A percentile compares a stretch with the other conserved stretches of the same genome.
phyloP scores from a whole-genome alignment of 2,888 invertebrate genomes.

The Holacanthella duospinosa region DNA sequence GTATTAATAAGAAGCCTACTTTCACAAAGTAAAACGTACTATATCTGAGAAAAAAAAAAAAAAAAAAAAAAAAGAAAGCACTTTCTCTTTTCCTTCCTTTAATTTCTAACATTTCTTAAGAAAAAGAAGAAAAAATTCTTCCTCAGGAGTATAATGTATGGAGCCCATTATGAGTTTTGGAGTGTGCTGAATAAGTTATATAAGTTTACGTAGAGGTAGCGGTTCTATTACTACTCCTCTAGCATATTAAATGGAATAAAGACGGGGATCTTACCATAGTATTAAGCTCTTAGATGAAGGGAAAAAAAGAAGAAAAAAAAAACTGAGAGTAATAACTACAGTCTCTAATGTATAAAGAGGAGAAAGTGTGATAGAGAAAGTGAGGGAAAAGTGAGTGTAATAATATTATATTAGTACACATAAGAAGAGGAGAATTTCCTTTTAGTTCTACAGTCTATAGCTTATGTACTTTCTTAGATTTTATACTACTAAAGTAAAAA shows the following conservation, averaged over 20 bases:
- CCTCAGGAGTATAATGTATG: slow-evolving; percentile 1
- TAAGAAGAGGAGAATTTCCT: background rate
- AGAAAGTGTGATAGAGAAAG: slow-evolving; percentile 5
- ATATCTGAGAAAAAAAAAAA: background rate
- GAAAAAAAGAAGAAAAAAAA: too few relatives aligned
- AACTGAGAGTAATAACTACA: background rate
- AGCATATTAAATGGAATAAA: slow-evolving; percentile 4
- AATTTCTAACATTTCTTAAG: background rate
- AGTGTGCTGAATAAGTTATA: slow-evolving; percentile 6
- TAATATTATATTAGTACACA: slow-evolving; percentile 6
- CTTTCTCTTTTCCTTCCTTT: background rate
- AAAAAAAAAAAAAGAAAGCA: background rate
- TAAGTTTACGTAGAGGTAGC: background rate
- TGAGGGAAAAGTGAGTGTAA: slow-evolving; percentile 5
- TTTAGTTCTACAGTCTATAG: background rate
- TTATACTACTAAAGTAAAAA: background rate
- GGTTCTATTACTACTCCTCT: background rate
- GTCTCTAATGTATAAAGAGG: background rate
- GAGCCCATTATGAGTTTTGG: slow-evolving; percentile 1
- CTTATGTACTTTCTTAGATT: background rate
- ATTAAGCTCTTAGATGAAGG: background rate
- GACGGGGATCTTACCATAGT: background rate
- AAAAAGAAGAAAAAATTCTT: background rate
- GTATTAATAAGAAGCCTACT: slow-evolving; percentile 2
- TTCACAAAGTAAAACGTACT: background rate